Percentiles rank a stretch among this genome's conserved stretches.
These are phyloP conservation scores for Phortica variegata DNA, from an alignment of 1,140 invertebrate species.

Conservation along the genomic window DNA sequence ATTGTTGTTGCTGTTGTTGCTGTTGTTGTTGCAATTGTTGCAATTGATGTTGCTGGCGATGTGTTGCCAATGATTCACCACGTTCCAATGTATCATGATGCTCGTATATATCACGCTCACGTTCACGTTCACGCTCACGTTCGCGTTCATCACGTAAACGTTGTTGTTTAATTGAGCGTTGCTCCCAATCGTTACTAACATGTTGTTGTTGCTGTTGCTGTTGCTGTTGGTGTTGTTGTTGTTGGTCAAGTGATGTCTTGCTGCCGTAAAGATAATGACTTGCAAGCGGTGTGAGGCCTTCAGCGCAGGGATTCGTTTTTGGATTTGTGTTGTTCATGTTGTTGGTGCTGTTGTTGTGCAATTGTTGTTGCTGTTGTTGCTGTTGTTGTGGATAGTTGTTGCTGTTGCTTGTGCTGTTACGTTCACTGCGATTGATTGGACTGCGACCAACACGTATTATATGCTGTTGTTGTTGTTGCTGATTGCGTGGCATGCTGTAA, in stretches of 20 bases:
- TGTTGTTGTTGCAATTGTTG: slow-evolving; percentile 30
- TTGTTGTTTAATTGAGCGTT: slow-evolving; percentile 32
- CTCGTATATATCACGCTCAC: slow-evolving; percentile 13
- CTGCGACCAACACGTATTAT: slow-evolving; percentile 42
- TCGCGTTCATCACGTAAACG: slow-evolving; percentile 38
- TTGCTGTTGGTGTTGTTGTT: slow-evolving; percentile 2
- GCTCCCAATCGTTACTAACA: slow-evolving; percentile 26
- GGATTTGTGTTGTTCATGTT: no score
- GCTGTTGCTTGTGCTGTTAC: slow-evolving; percentile 4
- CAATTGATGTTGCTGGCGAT: slow-evolving; percentile 6
- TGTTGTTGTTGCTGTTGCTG: slow-evolving; percentile 4
- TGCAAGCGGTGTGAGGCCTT: slow-evolving; percentile 42
- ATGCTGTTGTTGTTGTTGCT: slow-evolving; percentile 12
- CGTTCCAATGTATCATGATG: no score
- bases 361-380: slow-evolving; percentile 13
- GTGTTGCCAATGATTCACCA: no score
- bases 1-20: slow-evolving; percentile 12
- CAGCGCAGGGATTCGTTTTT: slow-evolving; percentile 42
- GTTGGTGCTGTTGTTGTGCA: slow-evolving; percentile 9
- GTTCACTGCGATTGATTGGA: slow-evolving; percentile 35
- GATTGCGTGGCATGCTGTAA: background rate
- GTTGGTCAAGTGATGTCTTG: slow-evolving; percentile 42
- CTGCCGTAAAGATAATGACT: slow-evolving; percentile 50
- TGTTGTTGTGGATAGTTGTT: slow-evolving; percentile 6
- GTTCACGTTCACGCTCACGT: slow-evolving; percentile 21